phyloP scores from a whole-genome alignment of 2,797 vertebrate species.

The Hafferia zeledoni region DNA sequence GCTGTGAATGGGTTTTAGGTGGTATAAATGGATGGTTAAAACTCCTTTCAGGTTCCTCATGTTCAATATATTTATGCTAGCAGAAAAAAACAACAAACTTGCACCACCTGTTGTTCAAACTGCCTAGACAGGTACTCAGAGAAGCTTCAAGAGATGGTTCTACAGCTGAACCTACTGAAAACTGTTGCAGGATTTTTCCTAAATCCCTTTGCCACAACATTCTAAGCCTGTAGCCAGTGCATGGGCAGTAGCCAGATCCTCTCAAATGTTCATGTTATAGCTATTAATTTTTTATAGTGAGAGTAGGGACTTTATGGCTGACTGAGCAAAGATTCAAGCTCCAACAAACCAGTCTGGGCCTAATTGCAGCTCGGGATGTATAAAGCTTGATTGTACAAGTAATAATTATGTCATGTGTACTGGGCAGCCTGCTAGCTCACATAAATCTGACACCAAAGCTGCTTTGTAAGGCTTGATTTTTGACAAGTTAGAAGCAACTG shows the following conservation, averaged over 20 bases:
- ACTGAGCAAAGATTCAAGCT: slow-evolving; percentile 38
- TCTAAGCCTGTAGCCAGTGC: neutral
- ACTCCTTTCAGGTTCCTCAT: neutral
- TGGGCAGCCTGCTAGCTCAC: neutral
- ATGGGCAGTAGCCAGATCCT: slow-evolving; percentile 35
- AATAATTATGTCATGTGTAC: slow-evolving; percentile 12
- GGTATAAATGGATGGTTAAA: neutral
- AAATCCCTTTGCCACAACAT: neutral
- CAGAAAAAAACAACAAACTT: neutral
- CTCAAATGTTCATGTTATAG: slow-evolving; percentile 50
- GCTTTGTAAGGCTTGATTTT: neutral
- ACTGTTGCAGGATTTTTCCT: neutral
- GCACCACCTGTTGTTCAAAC: neutral
- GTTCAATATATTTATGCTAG: neutral
- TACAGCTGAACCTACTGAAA: neutral
- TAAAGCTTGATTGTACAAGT: slow-evolving; percentile 15
- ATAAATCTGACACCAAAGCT: neutral
- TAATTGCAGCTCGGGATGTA: slow-evolving; percentile 30
- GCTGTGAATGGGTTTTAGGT: neutral
- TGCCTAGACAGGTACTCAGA: neutral
- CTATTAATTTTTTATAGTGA: slow-evolving; percentile 55
- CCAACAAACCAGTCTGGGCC: neutral
- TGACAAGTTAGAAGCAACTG: neutral
- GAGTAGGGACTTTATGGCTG: slow-evolving; percentile 41
- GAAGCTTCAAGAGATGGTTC: neutral